Base-by-base conservation (phyloP, 2,888 invertebrate species). In the Petrophora chlorosata region DNA sequence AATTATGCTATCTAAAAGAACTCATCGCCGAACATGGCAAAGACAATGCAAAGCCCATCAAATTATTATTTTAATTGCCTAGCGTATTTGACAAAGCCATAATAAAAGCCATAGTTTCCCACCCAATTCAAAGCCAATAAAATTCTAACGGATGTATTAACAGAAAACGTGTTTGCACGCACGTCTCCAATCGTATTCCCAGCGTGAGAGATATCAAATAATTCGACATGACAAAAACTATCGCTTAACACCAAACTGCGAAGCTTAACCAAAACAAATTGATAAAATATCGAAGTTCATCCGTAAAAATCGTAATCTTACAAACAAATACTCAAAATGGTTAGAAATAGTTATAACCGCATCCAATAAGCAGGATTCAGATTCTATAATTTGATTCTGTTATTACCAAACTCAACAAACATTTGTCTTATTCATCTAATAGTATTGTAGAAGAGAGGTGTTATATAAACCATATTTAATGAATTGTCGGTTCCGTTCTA, bases 121-220 rank as follows among this genome's bases (percentile, higher is more conserved):
- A 47, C 17, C 12, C 19, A 41, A 40, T 23, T 22, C 9, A 3
- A 22, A 34, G 10, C n/a, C 29, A 35, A 35, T 30, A 29, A 30
- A 53, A 30, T 41, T 46, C 28, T 49, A 53, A 46, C 51, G 44
- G 48, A 22, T 41, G 48, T 45, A 48, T 56, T 56, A 53, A 55
- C 45, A 48, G 30, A 48, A 45, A 56, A 42, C 41, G 40, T 52
- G 47, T 47, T 51, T 41, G 64, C 70, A 74, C 75, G 83, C 79
- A 79, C 83, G 75, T 65, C 64, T 55, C 41, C 48, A 65, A 79
- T 79, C 73, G 62, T 51, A 55, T 58, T 56, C 81, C 28, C 79
- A 82, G 78, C 81, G 67, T 71, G 79, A 60, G 70, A 61, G 65
- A 67, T 67, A 73, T 70, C 53, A 65, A 68, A 51, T 55, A 58